Evolutionary conservation across 2,888 invertebrate species (phyloP), one percentile per base, ranked within the genome.

Genomic region (Diabrotica balteata): DNA sequence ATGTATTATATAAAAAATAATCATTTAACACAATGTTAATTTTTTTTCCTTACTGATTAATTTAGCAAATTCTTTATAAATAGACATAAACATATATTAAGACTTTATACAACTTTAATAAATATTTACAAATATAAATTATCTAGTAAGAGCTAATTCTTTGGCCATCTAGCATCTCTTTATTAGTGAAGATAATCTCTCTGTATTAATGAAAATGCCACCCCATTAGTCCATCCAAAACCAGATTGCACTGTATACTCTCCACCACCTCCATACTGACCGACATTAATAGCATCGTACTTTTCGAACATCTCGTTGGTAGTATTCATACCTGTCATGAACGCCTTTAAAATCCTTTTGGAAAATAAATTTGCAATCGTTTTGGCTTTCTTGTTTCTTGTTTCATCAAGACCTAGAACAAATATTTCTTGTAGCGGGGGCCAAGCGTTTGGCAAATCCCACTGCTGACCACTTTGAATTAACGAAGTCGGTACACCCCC

Each of bases 391-490:
- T 78, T 72, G 7, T 87, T 73, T 7, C 66, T 70, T 7, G 90
- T 87, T 47, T 87, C 86, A 65, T 89, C 86, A 67, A 94, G 82
- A 6, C 91, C 90, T 77, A 90, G 87, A 0, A 94, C 88, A 0
- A 92, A 84, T 57, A 93, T 88, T 76, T 92, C 91, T 71, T 94
- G 91, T 49, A 93, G 86, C 4, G 95, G 95, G 0, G 95, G 91
- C 95, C 95, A 95, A 0, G 92, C 93, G 79, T 95, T 94, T 0
- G 94, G 92, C 76, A 89, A 90, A 80, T 93, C 93, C 93, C 93
- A 92, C 80, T 93, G 91, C 80, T 93, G 90, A 0, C 90, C 90
- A 8, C 90, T 89, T 22, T 86, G 83, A 72, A 70, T 84, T 52
- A 92, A 77, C 0, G 93, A 92, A 0, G 90, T 85, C 0, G 93